Conservation (phyloP, 2,888 invertebrate genomes). For the Coronaproctus castanopsis region DNA sequence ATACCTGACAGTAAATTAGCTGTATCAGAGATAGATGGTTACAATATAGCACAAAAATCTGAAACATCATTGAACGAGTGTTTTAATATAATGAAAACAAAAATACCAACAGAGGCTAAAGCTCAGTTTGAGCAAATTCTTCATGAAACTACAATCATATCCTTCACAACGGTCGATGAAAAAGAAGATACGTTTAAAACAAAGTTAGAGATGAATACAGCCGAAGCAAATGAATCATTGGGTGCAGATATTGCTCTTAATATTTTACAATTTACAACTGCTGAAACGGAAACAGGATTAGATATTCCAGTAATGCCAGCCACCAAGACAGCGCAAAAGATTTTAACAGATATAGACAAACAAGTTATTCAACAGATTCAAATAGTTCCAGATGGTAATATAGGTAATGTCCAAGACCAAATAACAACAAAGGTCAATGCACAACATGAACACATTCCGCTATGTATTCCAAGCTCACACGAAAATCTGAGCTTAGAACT, state of each 20-base stretch:
- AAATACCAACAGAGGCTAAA: neutral
- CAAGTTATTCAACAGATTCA: neutral
- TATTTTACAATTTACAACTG: slow-evolving; percentile 33
- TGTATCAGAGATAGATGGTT: neutral
- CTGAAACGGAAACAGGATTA: slow-evolving; percentile 27
- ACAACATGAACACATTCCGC: neutral
- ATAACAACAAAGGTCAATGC: neutral
- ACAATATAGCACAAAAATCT: neutral
- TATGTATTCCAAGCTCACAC: neutral
- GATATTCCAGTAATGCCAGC: slow-evolving; percentile 30
- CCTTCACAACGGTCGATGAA: neutral
- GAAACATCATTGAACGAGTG: neutral
- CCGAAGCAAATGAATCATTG: neutral
- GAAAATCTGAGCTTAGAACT: neutral
- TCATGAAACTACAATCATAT: neutral
- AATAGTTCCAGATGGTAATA: neutral
- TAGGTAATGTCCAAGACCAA: neutral
- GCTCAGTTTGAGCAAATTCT: neutral
- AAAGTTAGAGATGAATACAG: neutral
- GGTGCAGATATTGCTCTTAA: slow-evolving; percentile 20
- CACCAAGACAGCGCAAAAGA: slow-evolving; percentile 23
- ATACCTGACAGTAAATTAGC: slow-evolving; percentile 8
- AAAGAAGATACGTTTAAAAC: slow-evolving; percentile 4
- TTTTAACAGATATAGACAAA: slow-evolving; percentile 18
- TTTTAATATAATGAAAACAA: neutral